Percentiles rank a stretch among this genome's conserved stretches.
Evolutionary conservation across 2,888 invertebrate species (phyloP).

Genomic region (Andrena flavipes): DNA sequence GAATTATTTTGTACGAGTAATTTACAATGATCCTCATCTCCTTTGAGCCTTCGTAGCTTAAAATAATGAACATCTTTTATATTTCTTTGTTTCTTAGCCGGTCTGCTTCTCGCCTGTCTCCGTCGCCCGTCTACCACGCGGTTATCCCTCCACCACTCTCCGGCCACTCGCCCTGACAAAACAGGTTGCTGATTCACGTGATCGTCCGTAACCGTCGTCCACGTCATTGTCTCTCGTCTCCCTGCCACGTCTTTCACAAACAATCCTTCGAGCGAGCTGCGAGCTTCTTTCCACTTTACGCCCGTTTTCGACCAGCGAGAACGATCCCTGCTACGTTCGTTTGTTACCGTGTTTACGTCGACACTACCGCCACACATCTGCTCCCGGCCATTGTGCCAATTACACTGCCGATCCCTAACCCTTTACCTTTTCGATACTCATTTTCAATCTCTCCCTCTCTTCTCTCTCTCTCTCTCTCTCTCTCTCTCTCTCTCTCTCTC

Average conservation of each 20-base stretch:
- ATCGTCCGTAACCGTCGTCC: constrained; percentile 41
- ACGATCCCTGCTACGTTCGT: constrained; percentile 35
- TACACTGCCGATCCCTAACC: constrained; percentile 27
- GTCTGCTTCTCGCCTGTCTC: constrained; percentile 2
- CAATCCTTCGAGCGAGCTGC: constrained; percentile 57
- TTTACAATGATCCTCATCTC: constrained; percentile 72
- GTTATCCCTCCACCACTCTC: neutral
- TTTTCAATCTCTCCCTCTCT: neutral
- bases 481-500: constrained; percentile 18
- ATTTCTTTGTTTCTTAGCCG: constrained; percentile 23
- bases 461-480: neutral
- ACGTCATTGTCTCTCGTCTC: constrained; percentile 37
- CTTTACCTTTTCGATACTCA: neutral
- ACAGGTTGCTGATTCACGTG: neutral
- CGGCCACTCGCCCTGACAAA: neutral
- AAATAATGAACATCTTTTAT: constrained; percentile 75
- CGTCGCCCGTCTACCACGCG: constrained; percentile 1
- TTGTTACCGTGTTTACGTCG: neutral
- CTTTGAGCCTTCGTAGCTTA: constrained; percentile 77
- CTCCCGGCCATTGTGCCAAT: neutral
- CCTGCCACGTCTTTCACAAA: constrained; percentile 22
- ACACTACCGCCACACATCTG: neutral
- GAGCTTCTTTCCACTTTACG: constrained; percentile 41
- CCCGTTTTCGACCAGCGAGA: constrained; percentile 73
- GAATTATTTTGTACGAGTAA: constrained; percentile 77